Evolutionary conservation across 2,113 vertebrate species (phyloP).

Genomic region (Balaenoptera acutorostrata): DNA sequence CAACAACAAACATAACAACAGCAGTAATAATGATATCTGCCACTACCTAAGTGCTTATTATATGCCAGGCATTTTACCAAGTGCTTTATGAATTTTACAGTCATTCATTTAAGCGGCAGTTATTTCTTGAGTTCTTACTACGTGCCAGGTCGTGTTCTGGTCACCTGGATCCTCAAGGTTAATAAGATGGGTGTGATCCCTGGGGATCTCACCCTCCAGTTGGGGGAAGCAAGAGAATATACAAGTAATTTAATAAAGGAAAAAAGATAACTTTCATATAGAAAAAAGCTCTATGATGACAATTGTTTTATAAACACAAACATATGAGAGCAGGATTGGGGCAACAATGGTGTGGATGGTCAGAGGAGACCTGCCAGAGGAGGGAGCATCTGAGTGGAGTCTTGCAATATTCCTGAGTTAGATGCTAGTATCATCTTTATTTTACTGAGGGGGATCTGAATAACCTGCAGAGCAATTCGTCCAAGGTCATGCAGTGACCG

Average conservation of each 20-base stretch:
- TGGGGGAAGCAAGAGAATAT: neutral
- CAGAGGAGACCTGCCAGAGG: no score
- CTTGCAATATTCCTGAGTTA: neutral
- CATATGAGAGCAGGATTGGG: neutral
- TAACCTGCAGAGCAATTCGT: neutral
- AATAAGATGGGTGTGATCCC: neutral
- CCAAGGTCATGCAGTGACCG: neutral
- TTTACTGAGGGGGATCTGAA: neutral
- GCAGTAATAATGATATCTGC: neutral
- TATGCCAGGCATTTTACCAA: neutral
- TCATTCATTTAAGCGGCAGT: neutral
- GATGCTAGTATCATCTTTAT: neutral
- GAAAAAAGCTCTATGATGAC: neutral
- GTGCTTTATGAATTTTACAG: neutral
- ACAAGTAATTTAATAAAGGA: neutral
- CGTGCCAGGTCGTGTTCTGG: neutral
- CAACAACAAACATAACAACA: no score
- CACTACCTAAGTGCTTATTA: neutral
- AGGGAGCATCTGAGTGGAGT: no score
- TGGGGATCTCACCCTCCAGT: neutral
- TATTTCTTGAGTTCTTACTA: neutral
- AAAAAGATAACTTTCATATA: neutral
- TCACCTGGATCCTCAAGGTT: neutral
- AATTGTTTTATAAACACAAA: neutral
- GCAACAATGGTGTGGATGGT: accelerated